Conservation (phyloP, 2,888 invertebrate species). For the Cerceris rybyensis region DNA sequence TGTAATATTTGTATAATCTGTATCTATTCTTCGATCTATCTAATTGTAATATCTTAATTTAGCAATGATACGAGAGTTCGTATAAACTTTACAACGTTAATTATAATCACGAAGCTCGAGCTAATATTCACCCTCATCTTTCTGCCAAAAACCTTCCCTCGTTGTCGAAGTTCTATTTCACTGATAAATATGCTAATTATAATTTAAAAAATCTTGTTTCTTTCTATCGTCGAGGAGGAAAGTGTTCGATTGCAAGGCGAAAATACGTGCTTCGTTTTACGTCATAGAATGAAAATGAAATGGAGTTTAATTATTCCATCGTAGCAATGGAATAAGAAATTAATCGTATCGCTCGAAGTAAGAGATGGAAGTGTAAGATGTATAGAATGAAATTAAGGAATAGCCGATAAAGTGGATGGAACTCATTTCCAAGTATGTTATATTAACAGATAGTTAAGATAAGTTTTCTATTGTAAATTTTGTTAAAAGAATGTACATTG, state of each 20-base stretch:
- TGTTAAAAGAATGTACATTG: slow-evolving; percentile 66
- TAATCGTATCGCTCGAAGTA: slow-evolving; percentile 69
- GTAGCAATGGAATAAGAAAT: slow-evolving; percentile 20
- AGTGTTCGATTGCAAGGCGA: slow-evolving; percentile 1
- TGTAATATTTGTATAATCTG: slow-evolving; percentile 4
- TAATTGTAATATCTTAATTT: not conserved
- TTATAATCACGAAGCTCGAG: not conserved
- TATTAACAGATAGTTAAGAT: slow-evolving; percentile 61
- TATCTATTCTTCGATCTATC: slow-evolving; percentile 1
- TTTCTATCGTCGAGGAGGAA: slow-evolving; percentile 18
- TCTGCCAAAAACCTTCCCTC: not conserved
- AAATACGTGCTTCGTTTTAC: slow-evolving; percentile 11
- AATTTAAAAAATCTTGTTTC: slow-evolving; percentile 30
- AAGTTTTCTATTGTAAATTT: slow-evolving; percentile 66
- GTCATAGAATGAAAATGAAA: slow-evolving; percentile 3
- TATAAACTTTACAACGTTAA: not conserved
- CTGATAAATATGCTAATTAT: slow-evolving; percentile 7
- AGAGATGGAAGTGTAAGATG: slow-evolving; percentile 28
- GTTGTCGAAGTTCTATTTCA: not conserved
- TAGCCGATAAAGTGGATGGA: not conserved
- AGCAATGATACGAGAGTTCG: slow-evolving; percentile 22
- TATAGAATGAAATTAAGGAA: slow-evolving; percentile 5
- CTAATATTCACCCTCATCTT: not conserved
- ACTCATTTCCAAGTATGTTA: slow-evolving; percentile 60
- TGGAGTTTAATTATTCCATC: slow-evolving; percentile 39